phyloP scores from a whole-genome alignment of 1,140 invertebrate genomes.

The Heliconius melpomene region DNA sequence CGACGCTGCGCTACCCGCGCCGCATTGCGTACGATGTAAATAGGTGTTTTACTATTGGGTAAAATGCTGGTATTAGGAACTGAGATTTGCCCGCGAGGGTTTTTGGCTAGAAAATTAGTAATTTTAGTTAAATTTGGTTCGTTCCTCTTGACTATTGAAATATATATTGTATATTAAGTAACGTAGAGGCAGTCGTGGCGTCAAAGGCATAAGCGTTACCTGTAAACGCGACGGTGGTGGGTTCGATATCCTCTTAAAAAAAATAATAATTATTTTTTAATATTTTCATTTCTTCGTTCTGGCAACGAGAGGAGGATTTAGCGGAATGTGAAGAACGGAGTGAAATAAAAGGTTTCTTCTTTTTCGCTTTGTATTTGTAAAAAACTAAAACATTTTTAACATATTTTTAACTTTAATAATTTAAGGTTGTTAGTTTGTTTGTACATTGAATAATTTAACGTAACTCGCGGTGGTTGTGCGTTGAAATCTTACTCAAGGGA shows the following conservation, averaged over 20 bases:
- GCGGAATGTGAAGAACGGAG: too few species aligned
- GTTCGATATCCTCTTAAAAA: too few species aligned
- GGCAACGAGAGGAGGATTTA: too few species aligned
- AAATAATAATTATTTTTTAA: too few species aligned
- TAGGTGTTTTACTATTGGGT: not conserved
- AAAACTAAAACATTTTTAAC: too few species aligned
- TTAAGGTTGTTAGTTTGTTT: not conserved
- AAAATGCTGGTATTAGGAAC: not conserved
- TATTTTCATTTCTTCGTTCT: too few species aligned
- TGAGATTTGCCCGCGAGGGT: not conserved
- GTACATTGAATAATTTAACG: not conserved
- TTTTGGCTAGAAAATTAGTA: not conserved
- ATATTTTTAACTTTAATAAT: too few species aligned
- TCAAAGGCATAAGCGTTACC: too few species aligned
- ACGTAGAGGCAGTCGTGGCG: too few species aligned
- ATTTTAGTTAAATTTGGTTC: not conserved
- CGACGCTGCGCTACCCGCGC: constrained; percentile 20
- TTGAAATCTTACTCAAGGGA: not conserved
- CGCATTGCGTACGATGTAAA: constrained; percentile 26
- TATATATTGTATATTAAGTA: not conserved
- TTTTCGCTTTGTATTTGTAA: not conserved
- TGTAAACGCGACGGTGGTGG: too few species aligned
- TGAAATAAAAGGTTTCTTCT: not conserved
- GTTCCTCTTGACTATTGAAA: not conserved
- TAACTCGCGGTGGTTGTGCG: too few species aligned